These are phyloP conservation scores for Empidonax traillii DNA, from an alignment of 2,113 vertebrate genomes.

Conservation along the genomic window DNA sequence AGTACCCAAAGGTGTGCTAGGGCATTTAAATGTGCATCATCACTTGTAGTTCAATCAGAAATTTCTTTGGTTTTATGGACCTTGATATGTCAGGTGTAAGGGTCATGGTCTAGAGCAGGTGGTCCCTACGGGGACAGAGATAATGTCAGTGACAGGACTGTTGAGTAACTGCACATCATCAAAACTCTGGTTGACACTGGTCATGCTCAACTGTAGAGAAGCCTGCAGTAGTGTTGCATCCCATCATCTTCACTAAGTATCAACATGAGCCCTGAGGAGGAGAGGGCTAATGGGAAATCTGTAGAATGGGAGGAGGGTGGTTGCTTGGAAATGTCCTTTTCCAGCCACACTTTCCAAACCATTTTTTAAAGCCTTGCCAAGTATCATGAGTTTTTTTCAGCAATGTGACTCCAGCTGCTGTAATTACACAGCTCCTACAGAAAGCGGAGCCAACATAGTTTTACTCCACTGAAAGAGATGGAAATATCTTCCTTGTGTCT, in stretches of 20 bases:
- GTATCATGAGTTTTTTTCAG: neutral
- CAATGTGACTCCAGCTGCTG: neutral
- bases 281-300: constrained; percentile 7
- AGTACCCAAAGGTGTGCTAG: neutral
- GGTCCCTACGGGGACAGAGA: constrained; percentile 46
- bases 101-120: constrained; percentile 61
- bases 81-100: constrained; percentile 62
- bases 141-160: constrained; percentile 50
- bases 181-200: constrained; percentile 65
- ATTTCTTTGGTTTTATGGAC: neutral
- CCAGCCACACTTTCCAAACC: neutral
- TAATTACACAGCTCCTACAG: neutral
- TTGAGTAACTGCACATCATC: constrained; percentile 55
- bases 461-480: neutral
- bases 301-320: neutral
- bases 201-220: constrained; percentile 48
- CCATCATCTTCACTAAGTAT: constrained; percentile 63
- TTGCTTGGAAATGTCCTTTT: constrained; percentile 22
- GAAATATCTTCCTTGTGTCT: neutral
- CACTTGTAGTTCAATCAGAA: neutral
- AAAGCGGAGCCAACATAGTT: neutral
- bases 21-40: constrained; percentile 12
- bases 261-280: constrained; percentile 47
- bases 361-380: neutral
- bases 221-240: constrained; percentile 66